These are phyloP conservation scores for Dugesia japonica DNA, from an alignment of 2,888 invertebrate genomes.

Conservation along the genomic window DNA sequence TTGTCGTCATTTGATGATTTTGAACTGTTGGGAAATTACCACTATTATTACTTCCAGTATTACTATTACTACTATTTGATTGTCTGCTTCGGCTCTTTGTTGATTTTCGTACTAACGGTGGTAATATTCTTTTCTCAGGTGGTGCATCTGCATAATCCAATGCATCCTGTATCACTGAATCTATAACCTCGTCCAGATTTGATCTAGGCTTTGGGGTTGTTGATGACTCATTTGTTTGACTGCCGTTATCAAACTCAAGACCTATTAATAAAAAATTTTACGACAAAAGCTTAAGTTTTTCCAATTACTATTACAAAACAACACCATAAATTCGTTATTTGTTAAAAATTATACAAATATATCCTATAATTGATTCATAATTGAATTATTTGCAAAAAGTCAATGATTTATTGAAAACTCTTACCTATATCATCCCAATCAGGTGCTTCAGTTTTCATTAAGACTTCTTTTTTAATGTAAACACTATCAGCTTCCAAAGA, in stretches of 20 bases:
- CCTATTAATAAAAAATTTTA: background rate
- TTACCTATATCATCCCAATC: no score
- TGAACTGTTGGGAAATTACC: conserved; percentile 11
- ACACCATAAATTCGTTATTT: background rate
- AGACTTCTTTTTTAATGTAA: no score
- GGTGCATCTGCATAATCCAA: background rate
- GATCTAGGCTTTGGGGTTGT: background rate
- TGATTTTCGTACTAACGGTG: background rate
- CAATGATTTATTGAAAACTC: no score
- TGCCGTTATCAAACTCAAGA: conserved; percentile 1
- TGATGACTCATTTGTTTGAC: conserved; percentile 4
- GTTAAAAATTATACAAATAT: no score
- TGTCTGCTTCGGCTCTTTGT: conserved; percentile 2
- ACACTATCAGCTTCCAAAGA: no score
- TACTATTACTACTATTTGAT: conserved; percentile 16
- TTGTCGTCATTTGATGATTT: conserved; percentile 9
- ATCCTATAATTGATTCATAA: no score
- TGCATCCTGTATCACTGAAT: conserved; percentile 4
- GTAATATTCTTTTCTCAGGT: background rate
- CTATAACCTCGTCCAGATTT: background rate
- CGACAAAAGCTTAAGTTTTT: background rate
- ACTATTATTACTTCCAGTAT: conserved; percentile 16
- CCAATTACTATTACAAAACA: background rate
- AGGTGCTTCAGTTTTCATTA: no score
- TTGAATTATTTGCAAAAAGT: no score